These are phyloP conservation scores for Lypha dubia DNA, from an alignment of 2,888 invertebrate species.

Conservation along the genomic window DNA sequence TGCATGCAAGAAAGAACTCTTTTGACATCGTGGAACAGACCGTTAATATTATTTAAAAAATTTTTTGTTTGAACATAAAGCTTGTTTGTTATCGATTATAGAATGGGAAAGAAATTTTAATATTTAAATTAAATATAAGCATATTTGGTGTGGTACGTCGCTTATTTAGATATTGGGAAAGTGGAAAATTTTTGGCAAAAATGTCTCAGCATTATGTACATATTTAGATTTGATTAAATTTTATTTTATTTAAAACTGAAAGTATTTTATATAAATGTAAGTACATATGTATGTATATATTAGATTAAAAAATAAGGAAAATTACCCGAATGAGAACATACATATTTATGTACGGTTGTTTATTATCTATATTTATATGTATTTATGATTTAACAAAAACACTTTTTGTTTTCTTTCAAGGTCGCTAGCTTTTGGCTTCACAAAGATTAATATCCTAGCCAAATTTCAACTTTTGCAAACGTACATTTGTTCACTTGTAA, in stretches of 20 bases:
- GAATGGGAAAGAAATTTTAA: constrained; percentile 5
- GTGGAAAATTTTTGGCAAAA: constrained; percentile 21
- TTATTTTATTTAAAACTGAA: constrained; percentile 34
- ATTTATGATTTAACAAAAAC: constrained; percentile 23
- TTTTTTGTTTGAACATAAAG: background rate
- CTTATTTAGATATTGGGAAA: too few relatives aligned
- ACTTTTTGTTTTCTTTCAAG: constrained; percentile 27
- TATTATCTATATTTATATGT: background rate
- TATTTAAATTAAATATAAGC: too few relatives aligned
- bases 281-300: too few relatives aligned
- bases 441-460: background rate
- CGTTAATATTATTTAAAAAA: too few relatives aligned
- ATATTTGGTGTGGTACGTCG: too few relatives aligned
- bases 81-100: background rate
- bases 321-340: too few relatives aligned
- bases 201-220: background rate
- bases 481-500: background rate
- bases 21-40: too few relatives aligned
- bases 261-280: constrained; percentile 38
- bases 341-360: too few relatives aligned
- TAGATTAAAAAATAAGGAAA: too few relatives aligned
- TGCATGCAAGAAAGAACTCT: too few relatives aligned
- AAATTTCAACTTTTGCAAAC: background rate
- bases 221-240: background rate
- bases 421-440: background rate